These are phyloP conservation scores for Panthera tigris DNA, from an alignment of 2,113 vertebrate species.

Conservation along the genomic window DNA sequence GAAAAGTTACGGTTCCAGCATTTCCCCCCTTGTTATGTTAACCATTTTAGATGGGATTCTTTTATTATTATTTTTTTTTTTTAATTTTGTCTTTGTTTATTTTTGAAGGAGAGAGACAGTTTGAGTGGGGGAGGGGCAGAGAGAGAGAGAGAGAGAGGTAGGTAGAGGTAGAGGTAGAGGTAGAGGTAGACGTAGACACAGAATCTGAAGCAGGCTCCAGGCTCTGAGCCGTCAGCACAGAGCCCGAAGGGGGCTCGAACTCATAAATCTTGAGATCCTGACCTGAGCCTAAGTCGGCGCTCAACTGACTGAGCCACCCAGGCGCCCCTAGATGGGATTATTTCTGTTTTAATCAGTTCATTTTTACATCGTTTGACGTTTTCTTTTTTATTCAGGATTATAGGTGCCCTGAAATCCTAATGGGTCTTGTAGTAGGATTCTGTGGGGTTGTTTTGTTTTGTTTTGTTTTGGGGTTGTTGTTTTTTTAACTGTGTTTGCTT, in stretches of 20 bases:
- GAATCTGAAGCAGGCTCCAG: too few relatives aligned
- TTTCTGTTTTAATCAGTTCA: background rate
- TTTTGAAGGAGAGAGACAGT: too few relatives aligned
- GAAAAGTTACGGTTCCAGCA: background rate
- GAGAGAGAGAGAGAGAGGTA: too few relatives aligned
- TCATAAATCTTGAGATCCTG: too few relatives aligned
- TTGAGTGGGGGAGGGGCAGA: too few relatives aligned
- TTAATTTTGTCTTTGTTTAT: too few relatives aligned
- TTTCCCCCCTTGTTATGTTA: background rate
- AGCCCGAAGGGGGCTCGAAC: too few relatives aligned
- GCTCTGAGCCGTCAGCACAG: too few relatives aligned
- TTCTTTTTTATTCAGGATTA: conserved; percentile 12
- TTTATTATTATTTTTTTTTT: background rate
- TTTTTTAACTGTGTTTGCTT: background rate
- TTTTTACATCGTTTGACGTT: background rate
- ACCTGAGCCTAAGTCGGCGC: too few relatives aligned
- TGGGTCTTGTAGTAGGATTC: background rate
- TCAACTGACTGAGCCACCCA: too few relatives aligned
- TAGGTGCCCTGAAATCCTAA: background rate
- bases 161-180: too few relatives aligned
- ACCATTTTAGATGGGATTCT: background rate
- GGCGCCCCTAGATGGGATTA: background rate
- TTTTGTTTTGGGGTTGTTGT: background rate
- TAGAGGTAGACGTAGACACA: too few relatives aligned
- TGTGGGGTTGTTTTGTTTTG: background rate